Percentiles rank a stretch among this genome's conserved stretches.
Evolutionary conservation across 2,797 vertebrate genomes (phyloP).

Genomic region (Syndactyla subalaris): DNA sequence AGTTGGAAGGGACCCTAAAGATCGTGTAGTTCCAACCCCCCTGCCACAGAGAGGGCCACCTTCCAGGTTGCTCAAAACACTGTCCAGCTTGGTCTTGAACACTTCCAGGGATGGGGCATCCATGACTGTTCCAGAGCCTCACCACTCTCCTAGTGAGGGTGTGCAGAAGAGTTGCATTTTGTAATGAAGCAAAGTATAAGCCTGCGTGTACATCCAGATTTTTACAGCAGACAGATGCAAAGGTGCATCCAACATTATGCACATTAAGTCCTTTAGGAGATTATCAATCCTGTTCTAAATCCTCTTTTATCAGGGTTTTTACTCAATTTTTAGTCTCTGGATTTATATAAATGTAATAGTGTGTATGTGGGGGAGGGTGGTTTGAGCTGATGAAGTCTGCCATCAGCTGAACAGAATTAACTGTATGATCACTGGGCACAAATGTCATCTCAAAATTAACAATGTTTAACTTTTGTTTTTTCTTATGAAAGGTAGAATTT

Average conservation of each 20-base stretch:
- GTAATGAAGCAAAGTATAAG: neutral
- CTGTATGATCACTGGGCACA: neutral
- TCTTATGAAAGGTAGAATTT: neutral
- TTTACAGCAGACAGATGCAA: neutral
- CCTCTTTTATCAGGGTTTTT: neutral
- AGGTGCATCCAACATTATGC: neutral
- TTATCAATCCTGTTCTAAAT: neutral
- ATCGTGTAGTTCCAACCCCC: neutral
- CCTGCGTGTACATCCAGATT: neutral
- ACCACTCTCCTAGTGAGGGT: too few species aligned
- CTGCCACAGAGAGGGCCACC: neutral
- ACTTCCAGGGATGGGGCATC: neutral
- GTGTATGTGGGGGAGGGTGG: accelerated
- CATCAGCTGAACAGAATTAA: neutral
- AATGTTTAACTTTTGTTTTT: neutral
- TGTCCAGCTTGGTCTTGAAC: neutral
- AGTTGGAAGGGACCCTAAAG: neutral
- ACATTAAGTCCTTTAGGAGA: neutral
- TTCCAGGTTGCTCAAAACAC: neutral
- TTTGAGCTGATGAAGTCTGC: neutral
- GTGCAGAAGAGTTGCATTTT: neutral
- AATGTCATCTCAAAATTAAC: neutral
- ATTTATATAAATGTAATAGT: neutral
- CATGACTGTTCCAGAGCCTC: neutral
- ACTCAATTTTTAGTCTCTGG: neutral